These are phyloP conservation scores for Lepus americanus DNA, from an alignment of 2,113 vertebrate species.

Conservation along the genomic window DNA sequence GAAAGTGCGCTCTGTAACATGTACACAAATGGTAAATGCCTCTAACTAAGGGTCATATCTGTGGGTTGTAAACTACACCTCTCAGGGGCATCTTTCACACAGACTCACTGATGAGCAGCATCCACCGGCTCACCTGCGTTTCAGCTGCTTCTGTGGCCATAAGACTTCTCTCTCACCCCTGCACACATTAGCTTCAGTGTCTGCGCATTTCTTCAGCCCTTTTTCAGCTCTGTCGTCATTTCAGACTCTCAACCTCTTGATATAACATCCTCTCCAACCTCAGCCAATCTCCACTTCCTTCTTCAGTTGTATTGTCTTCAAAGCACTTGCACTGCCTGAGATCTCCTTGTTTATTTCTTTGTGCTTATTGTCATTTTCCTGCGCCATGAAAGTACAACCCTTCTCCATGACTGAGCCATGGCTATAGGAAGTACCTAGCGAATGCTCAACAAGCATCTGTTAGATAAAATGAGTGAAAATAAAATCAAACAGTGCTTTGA, in stretches of 20 bases:
- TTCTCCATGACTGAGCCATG: neutral
- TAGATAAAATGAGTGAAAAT: slow-evolving; percentile 18
- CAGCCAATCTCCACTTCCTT: neutral
- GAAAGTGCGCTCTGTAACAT: neutral
- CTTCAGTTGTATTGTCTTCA: neutral
- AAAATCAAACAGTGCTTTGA: neutral
- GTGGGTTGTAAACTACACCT: rapidly evolving
- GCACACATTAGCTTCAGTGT: neutral
- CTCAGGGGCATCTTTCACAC: neutral
- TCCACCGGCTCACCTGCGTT: neutral
- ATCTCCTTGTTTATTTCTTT: neutral
- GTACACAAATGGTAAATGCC: neutral
- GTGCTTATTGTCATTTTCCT: neutral
- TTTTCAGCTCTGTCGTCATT: neutral
- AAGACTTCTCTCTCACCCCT: neutral
- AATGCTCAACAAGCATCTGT: neutral
- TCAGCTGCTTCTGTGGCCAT: neutral
- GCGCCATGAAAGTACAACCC: neutral
- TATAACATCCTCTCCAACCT: neutral
- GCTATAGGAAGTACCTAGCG: neutral
- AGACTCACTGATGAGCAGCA: no score
- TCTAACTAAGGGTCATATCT: neutral
- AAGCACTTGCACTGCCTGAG: neutral
- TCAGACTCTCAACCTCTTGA: neutral
- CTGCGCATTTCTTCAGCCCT: neutral